These are phyloP conservation scores for Enhydra lutris DNA, from an alignment of 2,113 vertebrate genomes.

Conservation along the genomic window DNA sequence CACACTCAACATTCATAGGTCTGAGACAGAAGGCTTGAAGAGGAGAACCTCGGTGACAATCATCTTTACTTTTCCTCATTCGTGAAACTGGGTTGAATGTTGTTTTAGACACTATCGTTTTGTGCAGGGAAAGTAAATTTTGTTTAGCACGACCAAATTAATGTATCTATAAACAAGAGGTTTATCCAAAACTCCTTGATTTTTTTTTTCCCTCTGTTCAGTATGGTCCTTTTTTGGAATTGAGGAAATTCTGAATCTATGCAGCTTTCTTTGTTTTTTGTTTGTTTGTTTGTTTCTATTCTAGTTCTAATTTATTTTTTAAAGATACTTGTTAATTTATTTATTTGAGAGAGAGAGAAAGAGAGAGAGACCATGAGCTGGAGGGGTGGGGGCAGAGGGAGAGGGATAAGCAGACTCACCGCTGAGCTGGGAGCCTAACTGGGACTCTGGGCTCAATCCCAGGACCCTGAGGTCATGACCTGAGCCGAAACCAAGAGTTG, in stretches of 20 bases:
- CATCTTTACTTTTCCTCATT: background rate
- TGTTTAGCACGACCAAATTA: background rate
- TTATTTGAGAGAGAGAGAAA: background rate
- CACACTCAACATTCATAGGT: background rate
- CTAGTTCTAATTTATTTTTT: background rate
- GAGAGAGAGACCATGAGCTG: background rate
- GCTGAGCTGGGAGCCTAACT: background rate
- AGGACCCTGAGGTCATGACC: background rate
- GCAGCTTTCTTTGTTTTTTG: background rate
- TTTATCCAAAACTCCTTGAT: background rate
- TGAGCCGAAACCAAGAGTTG: background rate
- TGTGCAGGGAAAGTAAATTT: background rate
- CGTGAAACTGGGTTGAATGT: background rate
- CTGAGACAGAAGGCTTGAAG: background rate
- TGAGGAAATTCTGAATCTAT: background rate
- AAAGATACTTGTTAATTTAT: background rate
- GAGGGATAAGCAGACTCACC: background rate
- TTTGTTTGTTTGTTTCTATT: background rate
- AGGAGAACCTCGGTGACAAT: background rate
- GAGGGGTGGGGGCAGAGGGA: background rate
- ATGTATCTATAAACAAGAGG: background rate
- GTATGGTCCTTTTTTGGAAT: background rate
- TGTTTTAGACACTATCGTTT: background rate
- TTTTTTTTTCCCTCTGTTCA: background rate
- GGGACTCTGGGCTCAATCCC: background rate